phyloP scores from a whole-genome alignment of 2,888 invertebrate species.

The Chaitophorus viminalis region DNA sequence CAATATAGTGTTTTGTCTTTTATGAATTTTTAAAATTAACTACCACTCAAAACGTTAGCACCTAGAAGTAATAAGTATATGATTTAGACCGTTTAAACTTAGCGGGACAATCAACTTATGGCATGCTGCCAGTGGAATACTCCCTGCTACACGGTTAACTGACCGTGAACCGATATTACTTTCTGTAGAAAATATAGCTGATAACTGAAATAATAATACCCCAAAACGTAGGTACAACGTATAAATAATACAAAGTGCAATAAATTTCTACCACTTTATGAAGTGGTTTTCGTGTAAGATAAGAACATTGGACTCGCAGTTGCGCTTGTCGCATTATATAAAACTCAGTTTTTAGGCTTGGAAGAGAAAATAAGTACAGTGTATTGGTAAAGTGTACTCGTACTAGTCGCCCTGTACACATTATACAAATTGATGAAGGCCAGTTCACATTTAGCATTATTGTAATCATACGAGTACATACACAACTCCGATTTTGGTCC shows the following conservation, averaged over 20 bases:
- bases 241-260: background rate
- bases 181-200: background rate
- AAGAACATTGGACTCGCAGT: slow-evolving; percentile 4
- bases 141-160: slow-evolving; percentile 22
- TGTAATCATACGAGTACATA: too few relatives aligned
- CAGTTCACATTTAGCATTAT: too few relatives aligned
- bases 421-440: too few relatives aligned
- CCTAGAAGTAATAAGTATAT: too few relatives aligned
- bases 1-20: background rate
- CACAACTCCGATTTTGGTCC: too few relatives aligned
- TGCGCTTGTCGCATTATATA: too few relatives aligned
- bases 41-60: too few relatives aligned
- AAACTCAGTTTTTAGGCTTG: too few relatives aligned
- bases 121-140: slow-evolving; percentile 29
- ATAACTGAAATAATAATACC: slow-evolving; percentile 22
- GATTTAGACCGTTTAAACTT: background rate
- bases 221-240: too few relatives aligned
- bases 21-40: background rate
- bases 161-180: slow-evolving; percentile 51
- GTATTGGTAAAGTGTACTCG: too few relatives aligned
- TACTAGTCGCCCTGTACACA: too few relatives aligned
- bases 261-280: background rate
- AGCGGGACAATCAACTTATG: slow-evolving; percentile 7
- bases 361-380: too few relatives aligned
- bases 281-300: slow-evolving; percentile 25